Base-by-base conservation (phyloP, 2,888 invertebrate genomes). In the Homarus gammarus region DNA sequence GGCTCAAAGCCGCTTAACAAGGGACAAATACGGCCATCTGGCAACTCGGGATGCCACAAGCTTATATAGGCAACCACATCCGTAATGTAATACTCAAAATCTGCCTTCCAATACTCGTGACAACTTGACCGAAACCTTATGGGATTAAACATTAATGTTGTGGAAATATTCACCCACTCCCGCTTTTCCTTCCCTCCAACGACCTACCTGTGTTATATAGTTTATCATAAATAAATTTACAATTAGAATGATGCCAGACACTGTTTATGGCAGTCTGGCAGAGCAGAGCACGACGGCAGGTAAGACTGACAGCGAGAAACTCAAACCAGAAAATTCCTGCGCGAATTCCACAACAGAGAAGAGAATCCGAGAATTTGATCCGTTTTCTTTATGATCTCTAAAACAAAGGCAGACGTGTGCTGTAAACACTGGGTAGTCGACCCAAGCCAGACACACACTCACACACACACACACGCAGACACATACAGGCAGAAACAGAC, bases 1-100 rank as follows among this genome's bases (percentile, higher is more conserved):
- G 75, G 22, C n/a, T 10, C 31, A 75, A 27, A 40, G 75, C 44
- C 18, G 44, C 75, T n/a, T 44, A 15, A 44, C 75, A 27, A 5
- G 44, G 44, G 75, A 22, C 27, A 12, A 73, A 44, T 33, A 44
- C 75, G 15, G 75, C 18, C 2, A 27, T 2, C 31, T 2, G 27
- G n/a, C 22, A 64, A 27, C 12, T 27, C 44, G 31, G 36, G 75
- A 40, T 40, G 73, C 75, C 2, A n/a, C 64, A 64, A 5, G 22
- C 64, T 1, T 2, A 8, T 44, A 44, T 5, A 27, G 27, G 40
- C 49, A 15, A 27, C 75, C 75, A 75, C 75, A 75, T 44, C 75
- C 44, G 75, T 75, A 75, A 75, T 44, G n/a, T n/a, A 49, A 75
- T 27, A 44, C 44, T 75, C 44, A 22, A 40, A 75, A 75, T 75